Base-by-base conservation (phyloP, 2,797 vertebrate genomes). In the Danio choprae region DNA sequence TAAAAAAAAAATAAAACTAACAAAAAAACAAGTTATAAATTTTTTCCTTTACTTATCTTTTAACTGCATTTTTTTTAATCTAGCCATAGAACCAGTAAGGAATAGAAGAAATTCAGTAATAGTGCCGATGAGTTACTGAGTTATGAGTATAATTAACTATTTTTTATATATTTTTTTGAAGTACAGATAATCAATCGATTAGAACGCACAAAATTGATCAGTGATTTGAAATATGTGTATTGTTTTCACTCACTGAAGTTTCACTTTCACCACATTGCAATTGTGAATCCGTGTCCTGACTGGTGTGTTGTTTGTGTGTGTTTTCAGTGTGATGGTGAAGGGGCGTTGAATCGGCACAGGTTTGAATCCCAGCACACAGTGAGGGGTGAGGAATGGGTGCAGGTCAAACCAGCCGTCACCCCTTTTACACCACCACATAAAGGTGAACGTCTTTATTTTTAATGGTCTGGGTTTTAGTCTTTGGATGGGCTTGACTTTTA, bases 371-470 rank as follows among this genome's bases (percentile, higher is more conserved):
- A 85, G 15, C 89, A 88, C 82, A 60, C 18, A 22, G 64, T 75
- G 8, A 65, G n/a, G 64, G 90, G 87, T n/a, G 90, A 92, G 59
- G 29, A 72, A 0, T 94, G 93, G 93, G 59, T 62, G 64, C 87
- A 86, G 15, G 83, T 78, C 0, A 91, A 92, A 84, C 89, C 91
- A 0, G 76, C 88, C 0, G 84, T 90, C 0, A 7, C 90, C 11
- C 94, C 93, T 0, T 86, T 94, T 50, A 71, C 92, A 44, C 77
- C 87, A n/a, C 91, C 92, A 0, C 86, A 76, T 53, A 41, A 67
- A n/a, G 58, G 93, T 93, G 46, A 88, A n/a, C 2, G 1, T 22
- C 1, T 7, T 43, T 16, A 13, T 18, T 16, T 51, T 59, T 29
- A 46, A 2, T 15, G 9, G 1, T 40, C 81, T 81, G 18, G 18